Evolutionary conservation across 1,140 invertebrate species (phyloP).

Genomic region (Cyrtorhinus lividipennis): DNA sequence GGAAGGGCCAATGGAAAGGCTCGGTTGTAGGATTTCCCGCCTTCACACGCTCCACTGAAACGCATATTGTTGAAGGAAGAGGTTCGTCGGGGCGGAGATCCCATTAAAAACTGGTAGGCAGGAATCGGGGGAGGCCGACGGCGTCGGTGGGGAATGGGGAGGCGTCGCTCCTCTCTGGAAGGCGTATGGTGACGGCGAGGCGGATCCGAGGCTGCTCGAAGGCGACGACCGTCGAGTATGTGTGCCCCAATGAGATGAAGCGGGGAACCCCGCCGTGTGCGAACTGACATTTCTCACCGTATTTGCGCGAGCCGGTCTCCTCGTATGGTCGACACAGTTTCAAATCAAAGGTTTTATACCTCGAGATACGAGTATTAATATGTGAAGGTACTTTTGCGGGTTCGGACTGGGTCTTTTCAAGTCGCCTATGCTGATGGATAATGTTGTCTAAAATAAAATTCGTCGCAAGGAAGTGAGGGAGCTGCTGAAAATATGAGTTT

Average conservation of each 20-base stretch:
- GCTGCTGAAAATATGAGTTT: no score
- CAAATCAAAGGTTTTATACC: constrained; percentile 99
- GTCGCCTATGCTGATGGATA: no score
- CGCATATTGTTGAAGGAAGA: neutral
- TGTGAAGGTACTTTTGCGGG: no score
- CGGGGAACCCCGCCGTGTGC: constrained; percentile 71
- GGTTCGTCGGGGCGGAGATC: constrained; percentile 17
- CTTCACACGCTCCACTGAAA: constrained; percentile 1
- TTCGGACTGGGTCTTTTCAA: no score
- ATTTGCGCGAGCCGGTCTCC: constrained; percentile 90
- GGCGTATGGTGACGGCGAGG: constrained; percentile 33
- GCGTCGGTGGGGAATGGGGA: constrained; percentile 19
- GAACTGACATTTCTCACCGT: constrained; percentile 98
- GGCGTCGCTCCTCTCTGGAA: constrained; percentile 28
- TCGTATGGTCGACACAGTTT: constrained; percentile 92
- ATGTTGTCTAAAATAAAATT: no score
- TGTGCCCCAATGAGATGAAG: constrained; percentile 31
- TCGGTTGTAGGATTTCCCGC: no score
- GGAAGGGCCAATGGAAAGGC: no score
- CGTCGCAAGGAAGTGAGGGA: no score
- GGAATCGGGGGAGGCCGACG: constrained; percentile 22
- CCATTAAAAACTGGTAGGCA: constrained; percentile 27
- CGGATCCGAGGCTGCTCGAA: constrained; percentile 26
- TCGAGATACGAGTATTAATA: no score
- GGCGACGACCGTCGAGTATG: constrained; percentile 27